Conservation (phyloP, 1,140 invertebrate species). For the Aphelinus certus region DNA sequence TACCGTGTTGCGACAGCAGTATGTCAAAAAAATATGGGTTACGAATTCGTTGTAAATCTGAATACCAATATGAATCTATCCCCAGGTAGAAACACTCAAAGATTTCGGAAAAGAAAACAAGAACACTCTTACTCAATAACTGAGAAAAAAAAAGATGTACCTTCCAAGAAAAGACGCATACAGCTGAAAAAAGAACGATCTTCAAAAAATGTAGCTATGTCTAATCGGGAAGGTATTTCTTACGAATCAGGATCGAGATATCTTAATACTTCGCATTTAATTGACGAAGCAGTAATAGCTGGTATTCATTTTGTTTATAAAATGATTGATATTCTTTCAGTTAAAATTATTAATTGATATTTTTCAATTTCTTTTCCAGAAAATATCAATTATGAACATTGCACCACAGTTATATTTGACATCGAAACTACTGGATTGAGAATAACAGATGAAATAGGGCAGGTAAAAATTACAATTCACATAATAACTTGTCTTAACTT, state of each 20-base stretch:
- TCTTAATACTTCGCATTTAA: constrained; percentile 28
- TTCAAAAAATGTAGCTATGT: constrained; percentile 8
- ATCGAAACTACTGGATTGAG: constrained; percentile 34
- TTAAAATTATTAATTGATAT: no score
- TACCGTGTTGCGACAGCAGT: constrained; percentile 37
- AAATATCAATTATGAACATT: constrained; percentile 6
- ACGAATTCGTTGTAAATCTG: constrained; percentile 25
- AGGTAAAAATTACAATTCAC: constrained; percentile 24
- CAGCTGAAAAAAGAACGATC: constrained; percentile 29
- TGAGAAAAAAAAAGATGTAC: not conserved
- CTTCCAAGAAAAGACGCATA: no score
- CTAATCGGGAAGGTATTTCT: constrained; percentile 32
- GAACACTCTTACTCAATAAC: constrained; percentile 13
- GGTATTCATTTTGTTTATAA: constrained; percentile 1
- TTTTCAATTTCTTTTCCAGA: not conserved
- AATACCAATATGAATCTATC: constrained; percentile 28
- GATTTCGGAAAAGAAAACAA: constrained; percentile 26
- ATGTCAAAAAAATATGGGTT: constrained; percentile 39
- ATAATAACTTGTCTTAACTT: not conserved
- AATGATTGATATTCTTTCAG: not conserved
- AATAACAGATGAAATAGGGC: constrained; percentile 27
- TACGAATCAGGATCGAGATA: constrained; percentile 30
- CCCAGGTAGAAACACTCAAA: constrained; percentile 25
- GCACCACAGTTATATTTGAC: constrained; percentile 4
- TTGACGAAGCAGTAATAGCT: constrained; percentile 21